These are phyloP conservation scores for Leptatherina wallacei DNA, from an alignment of 2,797 vertebrate genomes.

Conservation along the genomic window DNA sequence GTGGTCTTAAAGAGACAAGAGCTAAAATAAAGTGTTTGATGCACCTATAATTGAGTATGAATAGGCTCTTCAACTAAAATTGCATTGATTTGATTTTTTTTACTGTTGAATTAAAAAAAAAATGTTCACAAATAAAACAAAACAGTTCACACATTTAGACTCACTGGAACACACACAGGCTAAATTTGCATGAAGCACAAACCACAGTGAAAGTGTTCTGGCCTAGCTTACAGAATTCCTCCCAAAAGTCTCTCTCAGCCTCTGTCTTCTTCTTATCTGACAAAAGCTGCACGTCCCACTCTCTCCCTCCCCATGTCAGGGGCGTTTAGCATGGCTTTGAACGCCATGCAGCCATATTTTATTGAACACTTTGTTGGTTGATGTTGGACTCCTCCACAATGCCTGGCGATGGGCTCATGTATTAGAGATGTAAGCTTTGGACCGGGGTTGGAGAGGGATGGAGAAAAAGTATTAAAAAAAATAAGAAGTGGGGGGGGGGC, in stretches of 20 bases:
- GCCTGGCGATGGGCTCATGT: constrained; percentile 78
- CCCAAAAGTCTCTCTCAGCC: constrained; percentile 49
- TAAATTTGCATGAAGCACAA: not conserved
- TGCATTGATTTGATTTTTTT: too few species aligned
- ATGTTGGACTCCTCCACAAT: constrained; percentile 78
- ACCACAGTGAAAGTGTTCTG: not conserved
- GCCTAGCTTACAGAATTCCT: constrained; percentile 55
- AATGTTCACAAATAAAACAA: not conserved
- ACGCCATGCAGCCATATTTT: constrained; percentile 81
- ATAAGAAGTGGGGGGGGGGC: constrained; percentile 28
- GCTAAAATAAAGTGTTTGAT: too few species aligned
- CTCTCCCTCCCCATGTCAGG: constrained; percentile 72
- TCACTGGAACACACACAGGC: too few species aligned
- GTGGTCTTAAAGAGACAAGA: too few species aligned
- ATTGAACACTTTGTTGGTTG: constrained; percentile 85
- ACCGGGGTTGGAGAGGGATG: constrained; percentile 50
- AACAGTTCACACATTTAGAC: not conserved
- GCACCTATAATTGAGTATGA: too few species aligned
- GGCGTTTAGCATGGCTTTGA: constrained; percentile 86
- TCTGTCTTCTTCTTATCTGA: constrained; percentile 54
- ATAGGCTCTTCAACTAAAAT: too few species aligned
- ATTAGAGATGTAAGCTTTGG: constrained; percentile 79
- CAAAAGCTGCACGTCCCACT: constrained; percentile 69
- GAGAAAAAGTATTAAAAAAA: constrained; percentile 48
- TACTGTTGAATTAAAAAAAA: too few species aligned